Conservation (phyloP, 2,888 invertebrate species). For the Dascillus cervinus region DNA sequence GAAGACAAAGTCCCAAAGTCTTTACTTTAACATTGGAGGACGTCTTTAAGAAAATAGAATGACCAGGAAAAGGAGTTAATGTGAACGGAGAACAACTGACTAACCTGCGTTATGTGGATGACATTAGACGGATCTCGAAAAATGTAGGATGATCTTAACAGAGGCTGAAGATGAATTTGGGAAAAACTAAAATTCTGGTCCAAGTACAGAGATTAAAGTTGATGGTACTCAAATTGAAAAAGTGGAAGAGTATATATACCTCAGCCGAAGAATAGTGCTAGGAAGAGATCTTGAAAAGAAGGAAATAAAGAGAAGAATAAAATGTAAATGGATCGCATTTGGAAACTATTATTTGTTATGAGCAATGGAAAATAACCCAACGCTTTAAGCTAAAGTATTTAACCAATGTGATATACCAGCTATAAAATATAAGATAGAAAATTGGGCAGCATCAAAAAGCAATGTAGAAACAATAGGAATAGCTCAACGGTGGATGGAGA, state of each 20-base stretch:
- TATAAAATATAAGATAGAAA: not conserved
- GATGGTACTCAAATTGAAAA: not conserved
- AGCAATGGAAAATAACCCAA: conserved; percentile 1
- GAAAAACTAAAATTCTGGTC: conserved; percentile 1
- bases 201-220: conserved; percentile 1
- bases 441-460: conserved; percentile 2
- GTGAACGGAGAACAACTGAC: conserved; percentile 1
- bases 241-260: too few relatives aligned
- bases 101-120: conserved; percentile 1
- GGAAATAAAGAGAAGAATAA: too few relatives aligned
- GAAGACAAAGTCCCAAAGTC: not conserved
- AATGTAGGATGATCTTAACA: conserved; percentile 1
- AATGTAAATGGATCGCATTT: too few relatives aligned
- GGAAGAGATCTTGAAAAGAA: too few relatives aligned
- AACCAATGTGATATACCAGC: conserved; percentile 3
- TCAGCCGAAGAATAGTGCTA: too few relatives aligned
- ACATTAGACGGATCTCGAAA: not conserved
- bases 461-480: conserved; percentile 1
- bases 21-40: conserved; percentile 1
- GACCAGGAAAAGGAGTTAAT: too few relatives aligned
- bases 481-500: conserved; percentile 1
- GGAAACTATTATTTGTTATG: conserved; percentile 1
- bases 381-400: conserved; percentile 1
- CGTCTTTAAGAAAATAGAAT: too few relatives aligned
- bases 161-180: conserved; percentile 1